These are phyloP conservation scores for Myioborus miniatus DNA, from an alignment of 2,797 vertebrate genomes.

Conservation along the genomic window DNA sequence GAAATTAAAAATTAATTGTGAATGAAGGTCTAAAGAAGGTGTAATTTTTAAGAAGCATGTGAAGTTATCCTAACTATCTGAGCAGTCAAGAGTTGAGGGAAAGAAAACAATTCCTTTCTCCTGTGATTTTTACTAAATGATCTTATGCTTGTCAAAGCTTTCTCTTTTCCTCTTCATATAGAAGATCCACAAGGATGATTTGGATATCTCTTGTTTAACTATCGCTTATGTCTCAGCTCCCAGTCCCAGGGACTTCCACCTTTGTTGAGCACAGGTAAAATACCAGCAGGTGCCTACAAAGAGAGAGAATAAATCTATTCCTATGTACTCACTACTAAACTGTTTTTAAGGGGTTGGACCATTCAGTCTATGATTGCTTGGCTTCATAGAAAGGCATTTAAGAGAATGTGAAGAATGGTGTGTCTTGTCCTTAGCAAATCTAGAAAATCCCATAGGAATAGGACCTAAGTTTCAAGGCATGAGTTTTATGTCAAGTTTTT, in stretches of 20 bases:
- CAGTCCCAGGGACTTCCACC: accelerated
- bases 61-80: background rate
- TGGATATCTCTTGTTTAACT: background rate
- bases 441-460: background rate
- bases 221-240: background rate
- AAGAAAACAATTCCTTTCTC: background rate
- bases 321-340: background rate
- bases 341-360: accelerated
- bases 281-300: background rate
- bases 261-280: background rate
- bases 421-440: background rate
- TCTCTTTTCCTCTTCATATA: background rate
- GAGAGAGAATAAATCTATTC: background rate
- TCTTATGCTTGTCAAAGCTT: background rate
- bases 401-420: background rate
- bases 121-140: background rate
- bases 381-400: background rate
- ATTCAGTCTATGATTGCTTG: background rate
- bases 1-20: slow-evolving; percentile 17
- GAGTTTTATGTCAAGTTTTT: background rate
- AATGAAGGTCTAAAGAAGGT: slow-evolving; percentile 13
- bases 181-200: background rate
- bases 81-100: background rate
- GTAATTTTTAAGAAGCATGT: background rate
- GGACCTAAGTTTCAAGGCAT: background rate